Conservation (phyloP, 2,113 vertebrate species). For the Mustelus asterias region DNA sequence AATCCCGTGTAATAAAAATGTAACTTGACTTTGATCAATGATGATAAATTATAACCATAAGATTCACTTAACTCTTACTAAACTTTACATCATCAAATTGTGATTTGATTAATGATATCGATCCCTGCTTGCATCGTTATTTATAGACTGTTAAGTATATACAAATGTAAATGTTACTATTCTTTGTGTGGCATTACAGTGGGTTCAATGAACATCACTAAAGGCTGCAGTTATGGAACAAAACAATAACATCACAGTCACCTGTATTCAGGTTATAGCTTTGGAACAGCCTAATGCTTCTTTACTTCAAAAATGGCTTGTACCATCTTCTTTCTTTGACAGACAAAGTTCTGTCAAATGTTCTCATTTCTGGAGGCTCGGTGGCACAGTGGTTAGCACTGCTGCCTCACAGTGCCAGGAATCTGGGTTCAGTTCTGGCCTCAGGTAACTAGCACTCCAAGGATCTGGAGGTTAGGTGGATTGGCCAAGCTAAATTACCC, state of each 20-base stretch:
- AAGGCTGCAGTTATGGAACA: background rate
- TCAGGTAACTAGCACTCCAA: no score
- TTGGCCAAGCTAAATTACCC: no score
- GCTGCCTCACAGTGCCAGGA: no score
- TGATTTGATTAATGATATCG: background rate
- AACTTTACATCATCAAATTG: background rate
- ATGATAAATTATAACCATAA: background rate
- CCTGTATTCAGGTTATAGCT: background rate
- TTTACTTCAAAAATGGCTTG: background rate
- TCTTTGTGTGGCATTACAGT: background rate
- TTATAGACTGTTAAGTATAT: background rate
- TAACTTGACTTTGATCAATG: background rate
- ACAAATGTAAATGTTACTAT: background rate
- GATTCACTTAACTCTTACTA: background rate
- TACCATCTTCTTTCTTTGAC: background rate
- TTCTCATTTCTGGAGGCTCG: background rate
- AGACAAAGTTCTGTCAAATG: background rate
- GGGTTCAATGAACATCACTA: background rate
- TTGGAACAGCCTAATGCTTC: background rate
- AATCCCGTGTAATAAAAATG: background rate
- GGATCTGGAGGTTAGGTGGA: no score
- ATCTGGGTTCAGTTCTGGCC: no score
- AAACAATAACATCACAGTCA: background rate
- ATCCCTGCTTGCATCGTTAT: background rate
- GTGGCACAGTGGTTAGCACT: no score